A percentile compares a stretch with the other conserved stretches of the same genome.
Evolutionary conservation across 2,888 invertebrate genomes (phyloP).

Genomic region (Acrobasis consociella): DNA sequence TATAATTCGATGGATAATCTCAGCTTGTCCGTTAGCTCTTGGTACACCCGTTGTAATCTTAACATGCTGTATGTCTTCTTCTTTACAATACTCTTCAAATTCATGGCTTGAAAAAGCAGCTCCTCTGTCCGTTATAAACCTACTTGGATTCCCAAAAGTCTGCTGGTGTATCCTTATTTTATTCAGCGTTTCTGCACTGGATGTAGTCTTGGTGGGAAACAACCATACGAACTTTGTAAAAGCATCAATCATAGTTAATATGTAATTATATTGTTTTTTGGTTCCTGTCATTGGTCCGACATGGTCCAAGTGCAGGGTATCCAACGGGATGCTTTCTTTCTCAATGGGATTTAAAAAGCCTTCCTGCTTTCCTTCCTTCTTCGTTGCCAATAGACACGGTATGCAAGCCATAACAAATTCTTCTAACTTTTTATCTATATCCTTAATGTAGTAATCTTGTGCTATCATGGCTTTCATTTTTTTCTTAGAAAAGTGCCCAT

Average conservation of each 20-base stretch:
- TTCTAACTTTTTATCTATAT: conserved; percentile 32
- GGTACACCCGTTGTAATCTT: conserved; percentile 36
- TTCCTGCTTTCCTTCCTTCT: conserved; percentile 44
- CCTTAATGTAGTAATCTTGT: conserved; percentile 32
- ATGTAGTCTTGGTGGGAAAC: conserved; percentile 44
- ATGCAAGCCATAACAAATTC: conserved; percentile 30
- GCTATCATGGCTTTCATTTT: conserved; percentile 29
- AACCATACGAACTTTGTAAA: conserved; percentile 45
- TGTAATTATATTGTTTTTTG: conserved; percentile 47
- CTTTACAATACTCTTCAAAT: conserved; percentile 6
- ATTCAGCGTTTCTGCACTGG: conserved; percentile 42
- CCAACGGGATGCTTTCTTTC: too few species aligned
- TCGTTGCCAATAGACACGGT: conserved; percentile 33
- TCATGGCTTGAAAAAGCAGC: conserved; percentile 10
- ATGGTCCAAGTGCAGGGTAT: conserved; percentile 42
- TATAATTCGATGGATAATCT: conserved; percentile 31
- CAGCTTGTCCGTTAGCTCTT: conserved; percentile 37
- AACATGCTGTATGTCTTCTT: conserved; percentile 28
- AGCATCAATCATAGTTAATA: conserved; percentile 45
- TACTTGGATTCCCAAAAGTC: background rate
- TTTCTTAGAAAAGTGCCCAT: conserved; percentile 35
- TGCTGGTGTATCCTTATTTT: conserved; percentile 11
- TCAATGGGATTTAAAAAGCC: conserved; percentile 27
- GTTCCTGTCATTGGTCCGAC: conserved; percentile 48
- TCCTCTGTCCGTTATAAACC: conserved; percentile 6